Base-by-base conservation (phyloP, 2,797 vertebrate species). In the Heteromormyrus szaboi region DNA sequence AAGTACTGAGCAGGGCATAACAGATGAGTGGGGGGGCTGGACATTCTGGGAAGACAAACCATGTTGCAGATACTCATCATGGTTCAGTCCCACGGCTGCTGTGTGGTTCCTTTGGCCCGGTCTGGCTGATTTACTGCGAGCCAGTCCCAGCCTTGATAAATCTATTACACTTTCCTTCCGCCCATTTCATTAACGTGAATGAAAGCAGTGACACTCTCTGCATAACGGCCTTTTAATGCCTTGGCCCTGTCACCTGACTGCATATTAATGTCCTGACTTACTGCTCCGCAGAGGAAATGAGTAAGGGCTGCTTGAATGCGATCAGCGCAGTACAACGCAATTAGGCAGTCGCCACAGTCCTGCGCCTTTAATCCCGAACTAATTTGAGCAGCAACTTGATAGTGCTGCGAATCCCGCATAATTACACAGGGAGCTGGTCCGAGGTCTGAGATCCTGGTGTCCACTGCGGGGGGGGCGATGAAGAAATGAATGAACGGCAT, bases 91-190 rank as follows among this genome's bases (percentile, higher is more conserved):
- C 76, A 46, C 2, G 6, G 33, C 37, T 46, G 17, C 94, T 99
- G 98, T 99, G 98, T 98, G 97, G 95, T 96, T 96, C 96, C 95
- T 96, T 96, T 96, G 96, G 95, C 95, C 96, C 95, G 96, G 96
- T 97, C 95, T 96, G 96, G 95, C 96, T 97, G 96, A 97, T 96
- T 96, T 97, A 96, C 96, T 96, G 96, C 96, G 96, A 97, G 97
- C 97, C 97, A 96, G 96, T 96, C 95, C 96, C 95, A 96, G 95
- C 95, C 96, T 96, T 96, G 96, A 97, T 96, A 96, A 97, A 96
- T 96, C 96, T 97, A 97, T 97, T 97, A 97, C 95, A 95, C 95
- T 96, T 96, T 97, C 96, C 97, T 96, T 97, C 96, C 95, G 94
- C 95, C 96, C 95, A 96, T 96, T 97, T 96, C 96, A 96, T 96